A percentile compares a stretch with the other conserved stretches of the same genome.
Evolutionary conservation across 2,797 vertebrate genomes (phyloP).

Genomic region (Urophycis tenuis): DNA sequence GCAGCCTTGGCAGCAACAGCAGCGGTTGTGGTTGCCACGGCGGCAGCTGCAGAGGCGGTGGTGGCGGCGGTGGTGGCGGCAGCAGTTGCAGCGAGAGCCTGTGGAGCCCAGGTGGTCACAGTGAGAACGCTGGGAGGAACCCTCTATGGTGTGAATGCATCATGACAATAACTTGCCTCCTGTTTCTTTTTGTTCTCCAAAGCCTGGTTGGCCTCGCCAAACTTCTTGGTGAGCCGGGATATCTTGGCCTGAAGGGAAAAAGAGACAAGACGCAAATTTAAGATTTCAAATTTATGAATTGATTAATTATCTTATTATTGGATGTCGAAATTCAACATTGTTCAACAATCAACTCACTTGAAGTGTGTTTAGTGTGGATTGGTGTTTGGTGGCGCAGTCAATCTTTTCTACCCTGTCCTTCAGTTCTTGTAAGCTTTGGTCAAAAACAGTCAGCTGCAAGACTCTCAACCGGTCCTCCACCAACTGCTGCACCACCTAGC

Average conservation of each 20-base stretch:
- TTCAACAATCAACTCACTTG: conserved; percentile 56
- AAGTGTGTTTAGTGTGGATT: conserved; percentile 69
- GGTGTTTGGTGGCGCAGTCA: conserved; percentile 86
- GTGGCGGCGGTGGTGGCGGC: conserved; percentile 15
- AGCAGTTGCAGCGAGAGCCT: conserved; percentile 54
- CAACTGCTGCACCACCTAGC: conserved; percentile 85
- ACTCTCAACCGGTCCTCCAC: conserved; percentile 83
- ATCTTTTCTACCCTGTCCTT: conserved; percentile 90
- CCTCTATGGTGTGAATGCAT: neutral
- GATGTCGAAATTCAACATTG: neutral
- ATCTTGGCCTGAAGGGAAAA: conserved; percentile 81
- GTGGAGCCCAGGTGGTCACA: conserved; percentile 6
- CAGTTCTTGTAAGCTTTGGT: conserved; percentile 82
- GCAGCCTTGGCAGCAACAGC: conserved; percentile 42
- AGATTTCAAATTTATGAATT: no score
- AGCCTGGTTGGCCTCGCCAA: conserved; percentile 84
- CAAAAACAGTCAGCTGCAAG: conserved; percentile 82
- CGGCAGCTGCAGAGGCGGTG: neutral
- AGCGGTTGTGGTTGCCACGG: neutral
- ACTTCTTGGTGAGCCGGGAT: conserved; percentile 85
- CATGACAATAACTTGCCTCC: conserved; percentile 55
- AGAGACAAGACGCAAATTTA: neutral
- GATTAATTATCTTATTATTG: neutral
- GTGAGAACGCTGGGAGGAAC: neutral
- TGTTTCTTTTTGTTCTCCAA: conserved; percentile 89